Evolutionary conservation across 2,797 vertebrate genomes (phyloP), one percentile per base, ranked within the genome.

Genomic region (Melanotaenia maccullochi): DNA sequence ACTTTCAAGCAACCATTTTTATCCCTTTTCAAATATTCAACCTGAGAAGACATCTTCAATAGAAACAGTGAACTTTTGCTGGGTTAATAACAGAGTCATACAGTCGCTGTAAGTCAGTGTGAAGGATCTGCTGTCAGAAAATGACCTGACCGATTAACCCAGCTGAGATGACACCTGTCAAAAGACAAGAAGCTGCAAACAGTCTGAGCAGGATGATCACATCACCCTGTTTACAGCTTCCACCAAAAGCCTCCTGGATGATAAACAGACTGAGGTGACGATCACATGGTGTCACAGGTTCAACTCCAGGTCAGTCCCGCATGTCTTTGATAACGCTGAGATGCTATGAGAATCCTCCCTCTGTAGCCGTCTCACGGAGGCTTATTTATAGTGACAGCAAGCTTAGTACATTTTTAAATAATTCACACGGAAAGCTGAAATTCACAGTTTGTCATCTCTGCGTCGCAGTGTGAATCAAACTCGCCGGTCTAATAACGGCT

Each of bases 371-470:
- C 86, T 79, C 7, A 1, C 33, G 71, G 61, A 81, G 55, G 75
- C 54, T 81, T 85, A 91, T 85, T 85, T 83, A 86, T 65, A 65
- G 57, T 8, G 71, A 77, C 86, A 80, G 33, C 64, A 30, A 9
- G 71, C 74, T 79, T 81, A 69, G 71, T 78, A 75, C 67, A 22
- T 22, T 85, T 81, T 89, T 63, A 44, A 86, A 88, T 88, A 86
- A 85, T 85, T 83, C 73, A 85, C 76, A 63, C 0, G 25, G 71
- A 81, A 83, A 81, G 63, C 76, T 42, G 24, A 30, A 69, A 72
- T 82, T 79, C 69, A 40, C 64, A 25, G 73, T 76, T 76, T 73
- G 80, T 86, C 76, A 75, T 69, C 68, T 14, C 63, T 1, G 62
- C 63, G 81, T 87, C 79, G 73, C 38, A 12, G 28, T 9, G 47